phyloP scores from a whole-genome alignment of 2,797 vertebrate genomes.

The Arctocebus calabarensis region DNA sequence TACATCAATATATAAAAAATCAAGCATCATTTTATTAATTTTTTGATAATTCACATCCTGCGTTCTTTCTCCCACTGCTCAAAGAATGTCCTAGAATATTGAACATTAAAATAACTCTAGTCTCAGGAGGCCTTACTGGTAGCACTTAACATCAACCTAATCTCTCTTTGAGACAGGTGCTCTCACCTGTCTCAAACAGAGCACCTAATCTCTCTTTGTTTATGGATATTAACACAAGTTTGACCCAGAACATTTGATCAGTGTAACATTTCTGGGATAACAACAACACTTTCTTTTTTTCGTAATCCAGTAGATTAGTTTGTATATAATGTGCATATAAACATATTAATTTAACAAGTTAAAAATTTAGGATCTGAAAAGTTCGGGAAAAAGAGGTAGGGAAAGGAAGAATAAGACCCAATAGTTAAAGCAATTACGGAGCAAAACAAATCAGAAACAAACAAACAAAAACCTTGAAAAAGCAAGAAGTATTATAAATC shows the following conservation, averaged over 20 bases:
- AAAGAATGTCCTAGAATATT: neutral
- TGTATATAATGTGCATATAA: neutral
- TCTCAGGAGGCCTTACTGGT: neutral
- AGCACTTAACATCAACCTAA: neutral
- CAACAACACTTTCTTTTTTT: neutral
- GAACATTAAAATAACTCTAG: slow-evolving; percentile 2
- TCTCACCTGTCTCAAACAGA: too few species aligned
- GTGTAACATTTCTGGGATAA: neutral
- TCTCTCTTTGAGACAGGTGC: too few species aligned
- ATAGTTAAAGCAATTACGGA: neutral
- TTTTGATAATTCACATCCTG: neutral
- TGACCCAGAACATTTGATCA: neutral
- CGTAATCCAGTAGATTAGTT: neutral
- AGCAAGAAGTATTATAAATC: neutral
- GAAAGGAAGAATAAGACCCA: neutral
- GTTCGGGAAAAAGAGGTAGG: neutral
- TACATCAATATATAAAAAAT: slow-evolving; percentile 9
- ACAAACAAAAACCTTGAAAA: neutral
- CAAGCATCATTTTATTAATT: slow-evolving; percentile 26
- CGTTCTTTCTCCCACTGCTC: neutral
- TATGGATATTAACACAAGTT: neutral
- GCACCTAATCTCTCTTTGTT: neutral
- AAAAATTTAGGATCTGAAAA: neutral
- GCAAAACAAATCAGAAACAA: neutral
- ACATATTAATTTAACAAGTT: neutral